Base-by-base conservation (phyloP, 2,888 invertebrate species). In the Hirtodrosophila histrioides region DNA sequence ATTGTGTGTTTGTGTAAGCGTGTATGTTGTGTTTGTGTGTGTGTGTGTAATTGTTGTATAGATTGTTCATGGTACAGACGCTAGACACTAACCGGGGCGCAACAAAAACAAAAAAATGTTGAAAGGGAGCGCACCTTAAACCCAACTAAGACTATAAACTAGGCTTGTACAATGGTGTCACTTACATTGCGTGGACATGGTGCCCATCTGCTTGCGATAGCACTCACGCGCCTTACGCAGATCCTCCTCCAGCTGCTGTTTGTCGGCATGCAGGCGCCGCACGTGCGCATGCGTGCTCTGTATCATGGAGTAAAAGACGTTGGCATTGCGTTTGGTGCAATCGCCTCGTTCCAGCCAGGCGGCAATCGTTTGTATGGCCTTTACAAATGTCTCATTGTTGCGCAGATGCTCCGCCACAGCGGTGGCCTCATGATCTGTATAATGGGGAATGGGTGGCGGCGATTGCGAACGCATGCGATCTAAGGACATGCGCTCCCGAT, bases 271-370 rank as follows among this genome's bases (percentile, higher is more conserved):
- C 40, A 98, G 92, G 50, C 98, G 94, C 9, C 98, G 94, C 6
- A 98, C 96, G 89, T 98, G 98, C 0, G 97, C 96, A 92, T 98
- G 98, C 0, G 97, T 97, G 27, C 97, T 96, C 92, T 98, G 98
- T 68, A 98, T 96, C 97, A 98, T 97, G 6, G 97, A 96, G 92
- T 98, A 98, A 92, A 98, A 98, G 40, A 95, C 95, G 89, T 96
- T 97, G 2, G 97, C 94, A 91, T 97, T 98, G 67, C 96, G 94
- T 91, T 98, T 98, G 45, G 94, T 96, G 90, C 98, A 98, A 90
- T 98, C 98, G 0, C 98, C 98, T 9, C 98, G 94, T 88, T 98
- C 98, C 78, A 99, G 91, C 98, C 98, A 99, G 0, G 96, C 95
- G 36, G 97, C 94, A 29, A 98, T 94, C 24, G 96, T 95, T 93